Evolutionary conservation across 1,140 invertebrate genomes (phyloP).

Genomic region (Cecropterus lyciades): DNA sequence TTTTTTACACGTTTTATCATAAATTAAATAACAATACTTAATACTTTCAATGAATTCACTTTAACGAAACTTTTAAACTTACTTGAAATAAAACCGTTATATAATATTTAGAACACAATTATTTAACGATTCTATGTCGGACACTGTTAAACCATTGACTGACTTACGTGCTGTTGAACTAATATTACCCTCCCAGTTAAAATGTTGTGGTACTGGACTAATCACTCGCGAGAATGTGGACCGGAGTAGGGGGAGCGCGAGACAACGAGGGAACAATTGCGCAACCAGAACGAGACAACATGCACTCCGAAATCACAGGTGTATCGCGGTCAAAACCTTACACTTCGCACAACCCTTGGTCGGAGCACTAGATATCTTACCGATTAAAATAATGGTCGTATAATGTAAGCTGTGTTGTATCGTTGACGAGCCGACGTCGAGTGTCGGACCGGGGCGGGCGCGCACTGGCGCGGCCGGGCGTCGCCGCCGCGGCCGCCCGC

Average conservation of each 20-base stretch:
- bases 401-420: conserved; percentile 71
- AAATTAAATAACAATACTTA: background rate
- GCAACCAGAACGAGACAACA: conserved; percentile 55
- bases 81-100: conserved; percentile 28
- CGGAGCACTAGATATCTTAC: conserved; percentile 73
- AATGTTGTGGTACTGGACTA: conserved; percentile 50
- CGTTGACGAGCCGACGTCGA: conserved; percentile 82
- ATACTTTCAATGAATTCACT: background rate
- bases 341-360: conserved; percentile 33
- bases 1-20: background rate
- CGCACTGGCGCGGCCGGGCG: conserved; percentile 65
- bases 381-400: conserved; percentile 78
- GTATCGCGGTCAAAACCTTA: conserved; percentile 50
- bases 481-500: conserved; percentile 43
- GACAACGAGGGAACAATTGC: conserved; percentile 54
- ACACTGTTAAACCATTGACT: conserved; percentile 43
- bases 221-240: conserved; percentile 59
- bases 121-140: conserved; percentile 30
- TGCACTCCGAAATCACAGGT: conserved; percentile 38
- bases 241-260: conserved; percentile 44
- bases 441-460: conserved; percentile 81
- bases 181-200: conserved; percentile 53
- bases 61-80: conserved; percentile 2
- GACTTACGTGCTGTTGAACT: conserved; percentile 69
- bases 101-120: conserved; percentile 21